Base-by-base conservation (phyloP, 2,797 vertebrate genomes). In the Falco biarmicus region DNA sequence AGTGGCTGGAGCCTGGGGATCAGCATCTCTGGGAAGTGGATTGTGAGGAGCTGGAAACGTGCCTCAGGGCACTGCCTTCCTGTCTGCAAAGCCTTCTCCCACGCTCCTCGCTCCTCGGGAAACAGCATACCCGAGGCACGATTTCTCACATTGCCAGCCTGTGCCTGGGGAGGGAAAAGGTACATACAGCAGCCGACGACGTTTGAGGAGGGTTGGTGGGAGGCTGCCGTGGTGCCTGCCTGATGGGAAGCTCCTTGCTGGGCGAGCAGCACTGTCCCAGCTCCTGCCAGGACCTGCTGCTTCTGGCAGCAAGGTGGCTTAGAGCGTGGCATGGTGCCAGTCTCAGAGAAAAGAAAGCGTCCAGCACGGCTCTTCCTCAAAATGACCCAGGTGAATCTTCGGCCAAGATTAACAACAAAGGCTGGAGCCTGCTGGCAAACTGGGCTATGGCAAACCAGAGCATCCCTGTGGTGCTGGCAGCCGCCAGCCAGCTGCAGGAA, bases 401-500 rank as follows among this genome's bases (percentile, higher is more conserved):
- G 39, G 64, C 80, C 63, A 68, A 66, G 60, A 45, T 64, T 37
- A 69, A 57, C 34, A n/a, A 7, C 0, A 5, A 43, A 68, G 25
- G 37, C 53, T 57, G 54, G 37, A 84, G 19, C 43, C 48, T 66
- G 45, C 28, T 34, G 66, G 51, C 63, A 73, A 83, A 66, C 6
- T 5, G 29, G 60, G 68, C 54, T 60, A 28, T 0, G 3, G 65
- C 71, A 82, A 77, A 43, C 14, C 43, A 31, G 65, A 29, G 19
- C 41, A 60, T 22, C 50, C 19, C 51, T 59, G 34, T 21, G 16
- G 39, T 5, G 22, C 22, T 48, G 77, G 15, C 15, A n/a, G 26
- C 39, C 0, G 0, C 43, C 4, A 0, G 53, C 50, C 16, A 3
- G 17, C 61, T 0, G 1, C 54, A 39, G 47, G 14, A 76, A 16